phyloP scores from a whole-genome alignment of 2,888 invertebrate species.

The Athetis lepigone region DNA sequence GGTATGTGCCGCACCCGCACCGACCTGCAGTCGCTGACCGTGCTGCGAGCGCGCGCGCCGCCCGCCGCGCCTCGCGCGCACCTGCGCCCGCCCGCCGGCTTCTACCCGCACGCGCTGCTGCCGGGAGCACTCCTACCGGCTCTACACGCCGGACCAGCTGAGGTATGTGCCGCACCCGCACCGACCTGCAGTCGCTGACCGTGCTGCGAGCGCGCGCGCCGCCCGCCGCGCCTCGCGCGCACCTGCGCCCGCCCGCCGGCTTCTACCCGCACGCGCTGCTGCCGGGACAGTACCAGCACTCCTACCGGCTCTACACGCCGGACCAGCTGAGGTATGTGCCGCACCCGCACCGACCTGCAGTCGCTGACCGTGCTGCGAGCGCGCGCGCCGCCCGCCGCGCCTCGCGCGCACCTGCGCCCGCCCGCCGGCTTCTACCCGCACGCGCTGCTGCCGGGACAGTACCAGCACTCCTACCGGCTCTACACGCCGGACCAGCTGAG shows the following conservation, averaged over 20 bases:
- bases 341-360: no score
- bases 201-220: conserved; percentile 91
- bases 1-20: no score
- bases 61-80: conserved; percentile 86
- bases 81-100: conserved; percentile 88
- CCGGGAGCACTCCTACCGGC: no score
- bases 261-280: conserved; percentile 98
- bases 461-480: no score
- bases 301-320: conserved; percentile 94
- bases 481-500: no score
- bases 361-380: no score
- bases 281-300: conserved; percentile 98
- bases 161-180: conserved; percentile 94
- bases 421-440: no score
- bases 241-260: conserved; percentile 87
- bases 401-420: no score
- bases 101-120: conserved; percentile 98
- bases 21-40: conserved; percentile 96
- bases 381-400: no score
- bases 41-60: conserved; percentile 91
- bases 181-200: conserved; percentile 97
- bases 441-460: no score
- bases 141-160: no score
- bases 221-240: conserved; percentile 85
- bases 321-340: conserved; percentile 92